Evolutionary conservation across 1,140 invertebrate genomes (phyloP), one percentile per base, ranked within the genome.

Genomic region (Eufriesea mexicana): DNA sequence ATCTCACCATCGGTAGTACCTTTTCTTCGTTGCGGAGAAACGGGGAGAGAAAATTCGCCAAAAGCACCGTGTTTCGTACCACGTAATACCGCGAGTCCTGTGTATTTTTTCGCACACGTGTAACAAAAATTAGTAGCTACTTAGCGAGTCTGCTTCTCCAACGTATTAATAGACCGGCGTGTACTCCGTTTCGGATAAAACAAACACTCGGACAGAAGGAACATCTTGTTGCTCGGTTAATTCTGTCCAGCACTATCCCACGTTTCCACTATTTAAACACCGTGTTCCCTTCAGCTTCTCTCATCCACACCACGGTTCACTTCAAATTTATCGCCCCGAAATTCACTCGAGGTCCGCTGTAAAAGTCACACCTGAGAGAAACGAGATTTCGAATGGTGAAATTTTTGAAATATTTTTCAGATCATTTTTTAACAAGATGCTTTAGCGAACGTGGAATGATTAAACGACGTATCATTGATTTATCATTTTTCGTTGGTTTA

Each of bases 211-310:
- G 25, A 66, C 49, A 10, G 54, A 16, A 66, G 14, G 6, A 2
- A 42, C 18, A 25, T 2, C n/a, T 20, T 8, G 23, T 9, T 9
- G 4, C 20, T n/a, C 7, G 20, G 47, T 14, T 85, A 86, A 86
- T 86, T 80, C 72, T 16, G 83, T 85, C 54, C 35, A 57, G 51
- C 23, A 61, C 25, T 23, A 25, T 16, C 70, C 18, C 18, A 42
- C 62, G 54, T 71, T 72, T 70, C 66, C 55, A 45, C 64, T n/a
- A n/a, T 66, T 45, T 14, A 23, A 20, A 42, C 28, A 64, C 62
- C 7, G 42, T 6, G 4, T 66, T 42, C 23, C 20, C 12, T 14
- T 28, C 6, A 67, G 47, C 47, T 67, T 16, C 42, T n/a, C 20
- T 70, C 7, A 20, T 25, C 45, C 14, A 49, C 23, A 18, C n/a